Base-by-base conservation (phyloP, 2,797 vertebrate species). In the Phaenicophaeus curvirostris region DNA sequence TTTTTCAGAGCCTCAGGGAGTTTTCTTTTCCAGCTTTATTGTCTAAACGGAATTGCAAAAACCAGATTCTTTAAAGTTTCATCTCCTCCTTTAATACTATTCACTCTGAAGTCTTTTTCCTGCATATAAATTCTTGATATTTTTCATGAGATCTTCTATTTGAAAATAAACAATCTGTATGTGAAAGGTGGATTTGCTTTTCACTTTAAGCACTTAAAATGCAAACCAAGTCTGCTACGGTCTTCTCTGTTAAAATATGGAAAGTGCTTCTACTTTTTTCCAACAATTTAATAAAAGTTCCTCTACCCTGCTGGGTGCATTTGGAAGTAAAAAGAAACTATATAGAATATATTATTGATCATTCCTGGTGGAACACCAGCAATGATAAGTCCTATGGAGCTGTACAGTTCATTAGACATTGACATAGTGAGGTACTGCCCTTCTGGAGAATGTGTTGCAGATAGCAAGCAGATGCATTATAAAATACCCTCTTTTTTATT, bases 401-500 rank as follows among this genome's bases (percentile, higher is more conserved):
- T 91, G 72, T 67, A 93, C 95, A 93, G 89, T 96, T 97, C 96
- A 96, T 97, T 97, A 97, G 94, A 92, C 76, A 96, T 96, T 91
- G 92, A 96, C 69, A 87, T 78, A 93, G 87, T 77, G 87, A 93
- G 75, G 81, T 59, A 85, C 71, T 69, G 85, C 58, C 77, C 62
- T 85, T 89, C 84, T 90, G 89, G 37, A 95, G 53, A 46, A 48
- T 51, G 77, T 66, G 82, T 66, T 85, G 67, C 74, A 89, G 62
- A 68, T 63, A 93, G 94, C 42, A 74, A 92, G 53, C 33, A 90
- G 63, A 65, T 68, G 61, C 28, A 59, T 92, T 87, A 92, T 42
- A 63, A 95, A 96, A 95, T 76, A 62, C 33, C 20, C 89, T 83
- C 66, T 91, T 88, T 94, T 92, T 92, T 73, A 90, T 83, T 93